Percentiles rank a stretch among this genome's conserved stretches.
phyloP scores from a whole-genome alignment of 2,888 invertebrate genomes.

The Embidobia sp. region DNA sequence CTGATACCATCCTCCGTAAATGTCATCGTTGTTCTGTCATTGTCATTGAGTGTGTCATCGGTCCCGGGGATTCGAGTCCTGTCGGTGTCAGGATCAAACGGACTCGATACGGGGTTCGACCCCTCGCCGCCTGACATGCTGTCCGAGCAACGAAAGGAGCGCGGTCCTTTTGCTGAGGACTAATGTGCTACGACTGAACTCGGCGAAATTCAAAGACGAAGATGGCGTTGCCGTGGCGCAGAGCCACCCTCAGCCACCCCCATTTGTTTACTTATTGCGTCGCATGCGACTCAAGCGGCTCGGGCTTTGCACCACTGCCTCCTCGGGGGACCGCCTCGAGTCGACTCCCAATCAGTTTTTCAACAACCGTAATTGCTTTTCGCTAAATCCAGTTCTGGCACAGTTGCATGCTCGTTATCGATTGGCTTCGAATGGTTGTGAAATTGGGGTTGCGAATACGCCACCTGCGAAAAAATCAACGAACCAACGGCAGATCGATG shows the following conservation, averaged over 20 bases:
- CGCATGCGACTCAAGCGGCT: constrained; percentile 11
- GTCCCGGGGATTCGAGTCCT: constrained; percentile 38
- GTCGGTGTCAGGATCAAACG: constrained; percentile 72
- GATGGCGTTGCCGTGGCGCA: constrained; percentile 68
- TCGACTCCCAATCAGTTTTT: too few relatives aligned
- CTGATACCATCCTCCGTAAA: constrained; percentile 79
- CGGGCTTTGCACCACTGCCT: constrained; percentile 5
- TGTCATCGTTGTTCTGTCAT: constrained; percentile 69
- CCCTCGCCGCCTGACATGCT: constrained; percentile 81
- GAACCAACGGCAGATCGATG: constrained; percentile 70
- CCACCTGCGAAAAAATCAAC: constrained; percentile 66
- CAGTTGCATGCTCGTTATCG: too few relatives aligned
- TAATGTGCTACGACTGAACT: constrained; percentile 77
- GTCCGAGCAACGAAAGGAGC: constrained; percentile 73
- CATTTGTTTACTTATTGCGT: constrained; percentile 58
- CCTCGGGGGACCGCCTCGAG: too few relatives aligned
- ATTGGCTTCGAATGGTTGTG: constrained; percentile 1
- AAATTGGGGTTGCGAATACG: constrained; percentile 58
- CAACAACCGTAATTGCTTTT: too few relatives aligned
- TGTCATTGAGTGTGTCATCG: constrained; percentile 69
- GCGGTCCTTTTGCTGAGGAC: constrained; percentile 77
- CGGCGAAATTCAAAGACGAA: constrained; percentile 60
- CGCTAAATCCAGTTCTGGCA: too few relatives aligned
- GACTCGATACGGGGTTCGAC: constrained; percentile 70
- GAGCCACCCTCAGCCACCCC: constrained; percentile 58